Conservation (phyloP, 35 echinoderm and acorn worm species). For the Ophioderma brevispina region DNA sequence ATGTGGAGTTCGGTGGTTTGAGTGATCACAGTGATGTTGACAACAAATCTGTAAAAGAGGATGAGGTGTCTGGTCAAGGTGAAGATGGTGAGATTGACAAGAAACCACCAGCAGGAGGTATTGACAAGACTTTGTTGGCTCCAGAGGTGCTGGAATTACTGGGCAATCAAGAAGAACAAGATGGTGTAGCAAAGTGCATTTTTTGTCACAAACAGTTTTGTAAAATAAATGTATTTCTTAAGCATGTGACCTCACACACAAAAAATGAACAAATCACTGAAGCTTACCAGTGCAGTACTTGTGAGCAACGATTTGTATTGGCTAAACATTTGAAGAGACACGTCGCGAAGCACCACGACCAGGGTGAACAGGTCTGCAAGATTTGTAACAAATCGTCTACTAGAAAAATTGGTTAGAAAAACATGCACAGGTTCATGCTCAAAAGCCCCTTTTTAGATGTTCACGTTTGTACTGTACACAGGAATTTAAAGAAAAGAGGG, state of each 20-base stretch:
- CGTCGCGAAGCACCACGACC: not conserved
- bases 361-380: not conserved
- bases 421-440: not conserved
- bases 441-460: not conserved
- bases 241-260: not conserved
- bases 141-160: not conserved
- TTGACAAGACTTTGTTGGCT: not conserved
- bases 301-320: not conserved
- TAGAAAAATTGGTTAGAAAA: not conserved
- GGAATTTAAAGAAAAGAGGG: not conserved
- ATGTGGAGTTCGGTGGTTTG: no score
- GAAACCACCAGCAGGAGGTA: not conserved
- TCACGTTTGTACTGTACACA: not conserved
- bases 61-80: not conserved
- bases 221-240: not conserved
- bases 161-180: not conserved
- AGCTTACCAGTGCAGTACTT: not conserved
- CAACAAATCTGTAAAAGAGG: not conserved
- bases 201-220: not conserved
- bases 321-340: not conserved
- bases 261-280: not conserved
- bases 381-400: not conserved
- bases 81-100: not conserved
- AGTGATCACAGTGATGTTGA: no score
- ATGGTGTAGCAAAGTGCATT: not conserved